Percentiles rank a stretch among this genome's conserved stretches.
These are phyloP conservation scores for Anguilla obscura DNA, from an alignment of 2,797 vertebrate species.

Conservation along the genomic window DNA sequence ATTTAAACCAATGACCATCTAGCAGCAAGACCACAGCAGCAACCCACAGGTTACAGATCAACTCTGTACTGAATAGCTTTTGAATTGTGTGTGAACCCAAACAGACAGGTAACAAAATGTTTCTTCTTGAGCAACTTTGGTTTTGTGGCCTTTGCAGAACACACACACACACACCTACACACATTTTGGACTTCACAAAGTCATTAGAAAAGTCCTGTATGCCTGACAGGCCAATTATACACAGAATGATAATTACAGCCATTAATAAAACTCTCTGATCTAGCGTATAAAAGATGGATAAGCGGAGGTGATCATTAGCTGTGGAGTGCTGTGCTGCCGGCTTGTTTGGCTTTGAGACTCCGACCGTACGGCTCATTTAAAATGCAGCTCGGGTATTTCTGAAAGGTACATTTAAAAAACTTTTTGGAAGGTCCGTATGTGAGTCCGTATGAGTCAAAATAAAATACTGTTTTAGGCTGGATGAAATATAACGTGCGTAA, in stretches of 20 bases:
- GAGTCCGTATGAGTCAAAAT: not conserved
- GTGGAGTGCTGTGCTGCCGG: not conserved
- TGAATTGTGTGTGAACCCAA: not conserved
- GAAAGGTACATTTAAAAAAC: not conserved
- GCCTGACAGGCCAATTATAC: conserved; percentile 25
- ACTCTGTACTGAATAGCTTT: not conserved
- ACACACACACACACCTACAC: not conserved
- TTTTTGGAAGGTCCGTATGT: not conserved
- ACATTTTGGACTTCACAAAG: conserved; percentile 16
- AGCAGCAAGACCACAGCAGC: not conserved
- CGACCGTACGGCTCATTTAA: not conserved
- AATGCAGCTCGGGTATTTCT: not conserved
- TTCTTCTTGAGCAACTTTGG: not conserved
- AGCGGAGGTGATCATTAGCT: conserved; percentile 7
- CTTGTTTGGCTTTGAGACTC: not conserved
- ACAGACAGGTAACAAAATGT: not conserved
- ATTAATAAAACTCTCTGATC: conserved; percentile 31
- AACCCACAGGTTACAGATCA: not conserved
- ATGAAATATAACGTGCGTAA: not conserved
- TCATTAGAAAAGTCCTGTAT: conserved; percentile 3
- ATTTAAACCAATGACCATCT: not conserved
- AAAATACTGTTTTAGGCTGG: not conserved
- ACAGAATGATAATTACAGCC: conserved; percentile 36
- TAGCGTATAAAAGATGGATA: conserved; percentile 35
- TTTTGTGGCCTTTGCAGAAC: conserved; percentile 7